Conservation (phyloP, 2,888 invertebrate genomes). For the Agrochola litura region DNA sequence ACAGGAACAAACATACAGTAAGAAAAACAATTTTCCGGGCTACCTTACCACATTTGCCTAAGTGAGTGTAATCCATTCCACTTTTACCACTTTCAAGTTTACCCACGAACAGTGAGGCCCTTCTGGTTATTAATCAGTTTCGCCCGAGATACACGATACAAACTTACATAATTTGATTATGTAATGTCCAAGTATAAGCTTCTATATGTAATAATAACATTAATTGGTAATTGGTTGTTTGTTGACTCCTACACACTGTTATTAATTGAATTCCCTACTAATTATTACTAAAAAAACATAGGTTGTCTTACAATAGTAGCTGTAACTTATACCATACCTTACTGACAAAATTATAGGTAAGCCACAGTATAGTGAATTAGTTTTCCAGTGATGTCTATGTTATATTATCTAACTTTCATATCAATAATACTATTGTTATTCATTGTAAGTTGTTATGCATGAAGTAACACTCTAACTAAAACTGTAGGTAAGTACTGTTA, state of each 20-base stretch:
- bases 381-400: too few species aligned
- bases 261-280: not conserved
- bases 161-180: constrained; percentile 49
- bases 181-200: constrained; percentile 25
- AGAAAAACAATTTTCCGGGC: not conserved
- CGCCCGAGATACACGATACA: constrained; percentile 12
- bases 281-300: not conserved
- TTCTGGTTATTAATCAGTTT: constrained; percentile 48
- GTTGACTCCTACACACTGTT: not conserved
- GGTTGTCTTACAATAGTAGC: too few species aligned
- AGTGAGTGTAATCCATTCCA: constrained; percentile 16
- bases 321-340: too few species aligned
- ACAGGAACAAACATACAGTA: too few species aligned
- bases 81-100: constrained; percentile 43
- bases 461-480: too few species aligned
- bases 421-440: too few species aligned
- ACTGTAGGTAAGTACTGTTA: too few species aligned
- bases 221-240: not conserved
- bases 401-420: too few species aligned
- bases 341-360: too few species aligned
- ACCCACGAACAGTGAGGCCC: constrained; percentile 31
- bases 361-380: too few species aligned
- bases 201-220: constrained; percentile 1
- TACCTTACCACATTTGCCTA: not conserved
- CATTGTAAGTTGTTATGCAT: too few species aligned